Evolutionary conservation across 2,113 vertebrate genomes (phyloP).

Genomic region (Pitta sordida): DNA sequence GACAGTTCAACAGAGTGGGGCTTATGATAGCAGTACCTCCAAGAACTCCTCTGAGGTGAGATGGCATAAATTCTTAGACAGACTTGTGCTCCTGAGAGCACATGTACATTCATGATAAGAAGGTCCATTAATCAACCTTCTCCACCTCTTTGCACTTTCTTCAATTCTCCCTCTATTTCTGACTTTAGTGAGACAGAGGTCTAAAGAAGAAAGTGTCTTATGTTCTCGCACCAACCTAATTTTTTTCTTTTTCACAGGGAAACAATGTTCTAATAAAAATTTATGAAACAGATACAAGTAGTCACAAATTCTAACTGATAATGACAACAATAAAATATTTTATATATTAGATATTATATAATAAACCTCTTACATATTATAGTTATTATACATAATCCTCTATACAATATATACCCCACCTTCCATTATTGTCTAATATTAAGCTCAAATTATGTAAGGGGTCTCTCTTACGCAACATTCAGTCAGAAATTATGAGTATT

Average conservation of each 20-base stretch:
- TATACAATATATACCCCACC: too few species aligned
- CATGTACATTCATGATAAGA: neutral
- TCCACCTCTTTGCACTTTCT: neutral
- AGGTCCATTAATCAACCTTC: neutral
- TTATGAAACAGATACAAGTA: neutral
- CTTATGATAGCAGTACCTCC: fast-evolving
- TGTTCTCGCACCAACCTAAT: neutral
- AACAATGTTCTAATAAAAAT: neutral
- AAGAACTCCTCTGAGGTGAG: neutral
- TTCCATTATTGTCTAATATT: neutral
- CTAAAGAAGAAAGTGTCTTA: neutral
- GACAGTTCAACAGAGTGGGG: neutral
- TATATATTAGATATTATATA: too few species aligned
- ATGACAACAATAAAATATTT: too few species aligned
- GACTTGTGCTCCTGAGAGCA: neutral
- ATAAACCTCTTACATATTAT: too few species aligned
- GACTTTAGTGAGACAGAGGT: neutral
- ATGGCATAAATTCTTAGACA: neutral
- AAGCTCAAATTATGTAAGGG: neutral
- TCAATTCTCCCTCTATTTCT: neutral
- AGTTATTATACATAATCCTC: too few species aligned
- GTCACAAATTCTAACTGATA: neutral
- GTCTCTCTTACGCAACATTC: neutral
- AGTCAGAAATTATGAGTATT: neutral
- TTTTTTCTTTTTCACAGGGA: neutral